A percentile compares a stretch with the other conserved stretches of the same genome.
phyloP scores from a whole-genome alignment of 2,113 vertebrate genomes.

The Ia io region DNA sequence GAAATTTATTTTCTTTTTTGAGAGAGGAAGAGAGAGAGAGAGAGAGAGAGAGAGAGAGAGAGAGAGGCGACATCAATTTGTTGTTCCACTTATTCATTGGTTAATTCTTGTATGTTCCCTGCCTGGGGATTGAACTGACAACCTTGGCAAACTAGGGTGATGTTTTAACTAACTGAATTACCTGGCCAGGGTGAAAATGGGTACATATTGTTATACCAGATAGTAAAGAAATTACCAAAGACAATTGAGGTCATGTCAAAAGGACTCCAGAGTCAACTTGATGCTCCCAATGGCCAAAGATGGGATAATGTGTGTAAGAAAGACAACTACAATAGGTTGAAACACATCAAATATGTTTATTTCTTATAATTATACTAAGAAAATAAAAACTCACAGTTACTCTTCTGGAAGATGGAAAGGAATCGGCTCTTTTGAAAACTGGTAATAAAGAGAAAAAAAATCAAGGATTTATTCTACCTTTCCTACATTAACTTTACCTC shows the following conservation, averaged over 20 bases:
- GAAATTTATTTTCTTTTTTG: too few relatives aligned
- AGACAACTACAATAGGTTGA: background rate
- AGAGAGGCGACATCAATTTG: too few relatives aligned
- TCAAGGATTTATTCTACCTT: background rate
- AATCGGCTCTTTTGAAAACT: constrained; percentile 6
- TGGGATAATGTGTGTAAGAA: background rate
- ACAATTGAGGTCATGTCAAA: background rate
- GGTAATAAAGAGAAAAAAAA: background rate
- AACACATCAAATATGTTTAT: background rate
- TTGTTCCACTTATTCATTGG: too few relatives aligned
- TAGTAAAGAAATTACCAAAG: constrained; percentile 5
- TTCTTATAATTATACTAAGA: background rate
- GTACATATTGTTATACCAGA: background rate
- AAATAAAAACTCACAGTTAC: background rate
- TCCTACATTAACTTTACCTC: background rate
- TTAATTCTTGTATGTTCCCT: too few relatives aligned
- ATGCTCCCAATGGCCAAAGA: background rate
- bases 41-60: too few relatives aligned
- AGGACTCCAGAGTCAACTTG: background rate
- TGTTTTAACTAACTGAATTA: too few relatives aligned
- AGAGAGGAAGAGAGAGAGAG: too few relatives aligned
- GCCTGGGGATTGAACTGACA: too few relatives aligned
- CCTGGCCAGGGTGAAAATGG: background rate
- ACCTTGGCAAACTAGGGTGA: too few relatives aligned
- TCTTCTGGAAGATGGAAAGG: background rate